phyloP scores from a whole-genome alignment of 1,140 invertebrate species.

The Drosophila mayri region DNA sequence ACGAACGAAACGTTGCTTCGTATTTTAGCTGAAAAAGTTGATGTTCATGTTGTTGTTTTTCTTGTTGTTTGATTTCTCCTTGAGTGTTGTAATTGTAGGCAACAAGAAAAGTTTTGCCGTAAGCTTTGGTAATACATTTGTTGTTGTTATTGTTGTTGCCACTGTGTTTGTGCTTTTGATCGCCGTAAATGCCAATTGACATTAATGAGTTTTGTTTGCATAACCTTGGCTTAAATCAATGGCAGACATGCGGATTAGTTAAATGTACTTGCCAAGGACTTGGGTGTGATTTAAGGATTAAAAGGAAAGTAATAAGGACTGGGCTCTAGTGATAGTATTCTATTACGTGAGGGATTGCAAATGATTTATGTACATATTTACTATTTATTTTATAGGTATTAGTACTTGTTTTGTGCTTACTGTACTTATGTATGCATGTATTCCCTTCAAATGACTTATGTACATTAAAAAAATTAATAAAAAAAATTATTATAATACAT shows the following conservation, averaged over 20 bases:
- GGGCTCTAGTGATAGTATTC: background rate
- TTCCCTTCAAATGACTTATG: too few relatives aligned
- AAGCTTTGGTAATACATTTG: constrained; percentile 30
- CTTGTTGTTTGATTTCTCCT: constrained; percentile 38
- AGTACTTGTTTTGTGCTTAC: too few relatives aligned
- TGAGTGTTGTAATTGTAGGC: constrained; percentile 67
- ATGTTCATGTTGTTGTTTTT: constrained; percentile 14
- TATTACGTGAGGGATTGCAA: background rate
- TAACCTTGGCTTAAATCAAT: constrained; percentile 58
- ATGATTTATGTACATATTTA: background rate
- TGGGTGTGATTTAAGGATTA: background rate
- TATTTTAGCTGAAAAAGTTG: constrained; percentile 27
- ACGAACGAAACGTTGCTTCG: constrained; percentile 24
- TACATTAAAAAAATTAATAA: too few relatives aligned
- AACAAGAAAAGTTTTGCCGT: constrained; percentile 51
- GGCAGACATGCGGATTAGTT: constrained; percentile 26
- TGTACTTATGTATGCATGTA: too few relatives aligned
- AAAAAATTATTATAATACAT: too few relatives aligned
- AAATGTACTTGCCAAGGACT: constrained; percentile 1
- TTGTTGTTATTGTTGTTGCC: constrained; percentile 35
- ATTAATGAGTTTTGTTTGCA: constrained; percentile 61
- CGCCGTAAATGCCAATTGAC: constrained; percentile 65
- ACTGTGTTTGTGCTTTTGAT: constrained; percentile 55
- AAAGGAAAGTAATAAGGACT: background rate
- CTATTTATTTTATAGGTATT: too few relatives aligned